Percentiles rank a stretch among this genome's conserved stretches.
phyloP scores from a whole-genome alignment of 2,888 invertebrate genomes.

The Heteropelma amictum region DNA sequence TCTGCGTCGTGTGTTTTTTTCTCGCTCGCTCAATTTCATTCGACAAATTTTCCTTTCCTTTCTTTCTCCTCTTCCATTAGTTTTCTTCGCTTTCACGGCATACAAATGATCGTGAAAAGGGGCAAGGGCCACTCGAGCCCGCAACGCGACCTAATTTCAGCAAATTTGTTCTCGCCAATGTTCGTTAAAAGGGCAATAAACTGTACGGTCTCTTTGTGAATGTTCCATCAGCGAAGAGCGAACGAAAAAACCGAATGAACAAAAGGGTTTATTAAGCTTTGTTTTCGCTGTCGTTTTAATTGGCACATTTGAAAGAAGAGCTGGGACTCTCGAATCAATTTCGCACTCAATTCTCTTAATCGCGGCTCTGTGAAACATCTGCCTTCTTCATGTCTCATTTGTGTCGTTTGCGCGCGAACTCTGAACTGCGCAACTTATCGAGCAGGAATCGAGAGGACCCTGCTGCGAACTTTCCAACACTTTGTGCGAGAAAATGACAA shows the following conservation, averaged over 20 bases:
- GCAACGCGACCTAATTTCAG: constrained; percentile 35
- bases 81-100: neutral
- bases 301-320: constrained; percentile 28
- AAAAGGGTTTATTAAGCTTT: constrained; percentile 8
- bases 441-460: too few relatives aligned
- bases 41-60: neutral
- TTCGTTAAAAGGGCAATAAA: constrained; percentile 18
- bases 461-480: too few relatives aligned
- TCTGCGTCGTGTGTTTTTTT: neutral
- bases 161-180: constrained; percentile 18
- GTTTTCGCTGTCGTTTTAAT: constrained; percentile 9
- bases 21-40: constrained; percentile 27
- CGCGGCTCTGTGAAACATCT: constrained; percentile 9
- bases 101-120: neutral
- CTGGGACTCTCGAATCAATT: constrained; percentile 29
- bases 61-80: neutral
- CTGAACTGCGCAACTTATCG: neutral
- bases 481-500: too few relatives aligned
- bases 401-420: neutral
- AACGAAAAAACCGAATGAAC: neutral
- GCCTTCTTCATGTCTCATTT: neutral
- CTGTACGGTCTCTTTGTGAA: too few relatives aligned
- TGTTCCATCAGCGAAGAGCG: neutral
- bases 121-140: constrained; percentile 28
- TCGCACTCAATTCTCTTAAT: constrained; percentile 9